Conservation (phyloP, 2,888 invertebrate genomes). For the Criorhina ranunculi region DNA sequence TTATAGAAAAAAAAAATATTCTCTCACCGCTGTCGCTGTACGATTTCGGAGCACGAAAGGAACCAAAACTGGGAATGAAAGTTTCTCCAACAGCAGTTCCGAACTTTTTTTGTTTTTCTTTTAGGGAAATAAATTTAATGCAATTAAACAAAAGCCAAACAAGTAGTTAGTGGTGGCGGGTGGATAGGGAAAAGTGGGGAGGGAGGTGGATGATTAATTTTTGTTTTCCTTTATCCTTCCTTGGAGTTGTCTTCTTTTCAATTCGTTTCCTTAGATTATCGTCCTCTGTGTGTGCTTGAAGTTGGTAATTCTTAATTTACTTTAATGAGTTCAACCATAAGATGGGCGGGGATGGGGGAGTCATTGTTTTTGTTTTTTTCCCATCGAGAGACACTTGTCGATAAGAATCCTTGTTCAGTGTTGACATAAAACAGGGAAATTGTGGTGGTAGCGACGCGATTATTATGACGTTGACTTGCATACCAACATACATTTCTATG, state of each 20-base stretch:
- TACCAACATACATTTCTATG: not conserved
- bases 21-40: not conserved
- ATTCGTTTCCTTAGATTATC: conserved; percentile 40
- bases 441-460: conserved; percentile 10
- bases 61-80: conserved; percentile 38
- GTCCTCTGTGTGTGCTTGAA: conserved; percentile 36
- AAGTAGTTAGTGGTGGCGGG: conserved; percentile 55
- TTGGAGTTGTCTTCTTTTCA: conserved; percentile 57
- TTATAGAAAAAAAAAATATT: conserved; percentile 37
- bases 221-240: conserved; percentile 48
- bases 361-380: not conserved
- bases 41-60: conserved; percentile 1
- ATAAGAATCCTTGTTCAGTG: conserved; percentile 35
- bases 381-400: conserved; percentile 8
- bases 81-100: conserved; percentile 30
- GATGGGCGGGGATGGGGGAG: not conserved
- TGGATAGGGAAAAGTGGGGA: not conserved
- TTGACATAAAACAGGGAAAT: conserved; percentile 13
- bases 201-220: conserved; percentile 60
- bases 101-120: conserved; percentile 8
- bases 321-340: conserved; percentile 61
- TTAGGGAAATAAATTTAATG: conserved; percentile 62
- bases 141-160: conserved; percentile 66
- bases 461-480: conserved; percentile 22
- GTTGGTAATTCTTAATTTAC: conserved; percentile 63